Base-by-base conservation (phyloP, 2,113 vertebrate species). In the Apeltes quadracus region DNA sequence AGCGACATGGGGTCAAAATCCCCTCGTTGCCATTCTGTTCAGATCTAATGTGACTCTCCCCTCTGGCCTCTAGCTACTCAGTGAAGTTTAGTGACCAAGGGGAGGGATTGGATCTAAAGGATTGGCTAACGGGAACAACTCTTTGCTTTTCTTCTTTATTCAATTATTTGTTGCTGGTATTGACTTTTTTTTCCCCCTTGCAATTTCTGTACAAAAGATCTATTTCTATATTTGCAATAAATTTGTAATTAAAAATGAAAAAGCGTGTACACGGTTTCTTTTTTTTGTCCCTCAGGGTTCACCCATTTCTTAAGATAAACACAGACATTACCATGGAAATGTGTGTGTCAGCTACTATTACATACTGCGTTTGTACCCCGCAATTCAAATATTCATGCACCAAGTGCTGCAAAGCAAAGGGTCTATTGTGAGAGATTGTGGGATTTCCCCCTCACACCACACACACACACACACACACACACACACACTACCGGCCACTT, bases 201-300 rank as follows among this genome's bases (percentile, higher is more conserved):
- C 83, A 39, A 87, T 92, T 93, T 94, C 91, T 94, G 92, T 92
- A 93, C 83, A 92, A 93, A 93, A 94, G 90, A 93, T 93, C 92
- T 87, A 93, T 94, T 94, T 94, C 90, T 94, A 94, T 94, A 94
- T 93, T 94, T 94, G 91, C 92, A 94, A 94, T 94, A 93, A 92
- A 93, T 94, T 94, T 94, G 72, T 92, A 89, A 89, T 85, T 76
- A 91, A 91, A 91, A 86, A 86, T 51, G 9, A 83, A 63, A 54
- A 9, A 27, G n/a, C 1, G 7, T 53, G 38, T 53, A 22, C 23
- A 27, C 18, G 23, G n/a, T 82, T n/a, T 85, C 27, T 71, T 64
- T n/a, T n/a, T n/a, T n/a, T n/a, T n/a, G n/a, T n/a, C n/a, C n/a
- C n/a, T n/a, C n/a, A 18, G 5, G 7, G 27, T 27, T 41, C 6